Percentiles rank a stretch among this genome's conserved stretches.
phyloP scores from a whole-genome alignment of 2,113 vertebrate genomes.

The Neolamprologus longior region DNA sequence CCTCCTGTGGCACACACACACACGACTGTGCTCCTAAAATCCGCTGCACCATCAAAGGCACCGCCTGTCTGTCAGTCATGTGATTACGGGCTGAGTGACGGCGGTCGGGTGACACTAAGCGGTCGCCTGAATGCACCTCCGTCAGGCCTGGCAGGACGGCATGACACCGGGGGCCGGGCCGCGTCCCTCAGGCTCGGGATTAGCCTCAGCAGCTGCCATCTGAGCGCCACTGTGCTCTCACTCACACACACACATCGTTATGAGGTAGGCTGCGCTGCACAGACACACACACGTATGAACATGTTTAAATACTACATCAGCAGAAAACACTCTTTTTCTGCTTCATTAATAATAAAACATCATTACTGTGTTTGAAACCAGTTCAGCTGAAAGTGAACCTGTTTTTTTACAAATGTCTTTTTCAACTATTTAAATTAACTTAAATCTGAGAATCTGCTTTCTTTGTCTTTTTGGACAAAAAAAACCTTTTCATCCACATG shows the following conservation, averaged over 20 bases:
- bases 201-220: slow-evolving; percentile 62
- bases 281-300: background rate
- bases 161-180: slow-evolving; percentile 64
- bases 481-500: fast-evolving
- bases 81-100: slow-evolving; percentile 66
- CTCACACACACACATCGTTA: slow-evolving; percentile 7
- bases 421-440: background rate
- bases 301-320: background rate
- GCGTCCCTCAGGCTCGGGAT: slow-evolving; percentile 56
- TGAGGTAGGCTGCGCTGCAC: background rate
- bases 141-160: slow-evolving; percentile 67
- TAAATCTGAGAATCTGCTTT: background rate
- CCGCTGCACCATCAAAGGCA: slow-evolving; percentile 66
- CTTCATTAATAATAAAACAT: background rate
- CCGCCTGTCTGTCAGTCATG: slow-evolving; percentile 70
- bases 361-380: background rate
- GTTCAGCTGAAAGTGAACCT: background rate
- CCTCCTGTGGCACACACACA: slow-evolving; percentile 32
- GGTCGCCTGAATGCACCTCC: slow-evolving; percentile 66
- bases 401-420: background rate
- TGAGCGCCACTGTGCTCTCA: slow-evolving; percentile 51
- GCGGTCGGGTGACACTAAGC: slow-evolving; percentile 65
- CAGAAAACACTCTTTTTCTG: background rate
- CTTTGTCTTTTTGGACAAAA: background rate
- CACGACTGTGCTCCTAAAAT: slow-evolving; percentile 41